Conservation (phyloP, 92 coral and sea anemone genomes). For the Parazoanthus atlanticus region DNA sequence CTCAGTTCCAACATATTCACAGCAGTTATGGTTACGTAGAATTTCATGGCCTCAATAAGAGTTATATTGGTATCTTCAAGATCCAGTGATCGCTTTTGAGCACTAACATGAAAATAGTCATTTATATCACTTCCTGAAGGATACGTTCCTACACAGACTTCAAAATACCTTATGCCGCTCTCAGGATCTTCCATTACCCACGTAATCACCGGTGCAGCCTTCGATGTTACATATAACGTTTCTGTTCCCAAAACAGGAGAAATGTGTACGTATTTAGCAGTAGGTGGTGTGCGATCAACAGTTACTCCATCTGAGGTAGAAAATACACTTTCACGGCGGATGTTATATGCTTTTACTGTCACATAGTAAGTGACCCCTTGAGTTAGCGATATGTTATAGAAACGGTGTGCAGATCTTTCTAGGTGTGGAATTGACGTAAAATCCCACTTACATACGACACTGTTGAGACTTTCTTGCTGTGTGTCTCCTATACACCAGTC, state of each 20-base stretch:
- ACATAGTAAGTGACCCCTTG: slow-evolving; percentile 77
- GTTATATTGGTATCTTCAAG: slow-evolving; percentile 68
- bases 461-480: slow-evolving; percentile 34
- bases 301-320: slow-evolving; percentile 85
- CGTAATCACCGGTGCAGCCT: slow-evolving; percentile 70
- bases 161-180: slow-evolving; percentile 68
- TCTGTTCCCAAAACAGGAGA: slow-evolving; percentile 67
- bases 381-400: slow-evolving; percentile 40
- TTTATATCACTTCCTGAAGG: slow-evolving; percentile 62
- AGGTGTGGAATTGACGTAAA: slow-evolving; percentile 54
- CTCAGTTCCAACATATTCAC: slow-evolving; percentile 75
- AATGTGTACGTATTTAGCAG: slow-evolving; percentile 58
- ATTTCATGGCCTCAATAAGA: slow-evolving; percentile 54
- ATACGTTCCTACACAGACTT: slow-evolving; percentile 58
- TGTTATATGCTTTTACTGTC: slow-evolving; percentile 70
- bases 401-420: slow-evolving; percentile 34
- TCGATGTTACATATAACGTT: slow-evolving; percentile 53
- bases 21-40: slow-evolving; percentile 67
- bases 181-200: slow-evolving; percentile 76
- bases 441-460: slow-evolving; percentile 59
- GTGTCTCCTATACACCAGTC: slow-evolving; percentile 79
- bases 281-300: slow-evolving; percentile 79
- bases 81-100: slow-evolving; percentile 55
- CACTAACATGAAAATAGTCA: slow-evolving; percentile 33
- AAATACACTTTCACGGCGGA: slow-evolving; percentile 56